Evolutionary conservation across 2,888 invertebrate genomes (phyloP).

Genomic region (Spatulosminthurus flaviceps): DNA sequence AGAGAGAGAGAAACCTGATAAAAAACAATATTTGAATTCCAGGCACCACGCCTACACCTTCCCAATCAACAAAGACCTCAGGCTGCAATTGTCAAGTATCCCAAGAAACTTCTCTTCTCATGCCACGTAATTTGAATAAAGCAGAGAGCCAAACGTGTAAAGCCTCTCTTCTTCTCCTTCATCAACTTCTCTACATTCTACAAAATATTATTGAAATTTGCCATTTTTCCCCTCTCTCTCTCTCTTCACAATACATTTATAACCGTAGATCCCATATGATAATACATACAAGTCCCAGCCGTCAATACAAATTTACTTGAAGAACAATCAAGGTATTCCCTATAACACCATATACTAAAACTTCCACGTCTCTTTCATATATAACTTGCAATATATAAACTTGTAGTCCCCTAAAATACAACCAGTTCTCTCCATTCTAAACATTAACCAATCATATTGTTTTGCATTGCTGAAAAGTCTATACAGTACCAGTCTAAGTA

Average conservation of each 20-base stretch:
- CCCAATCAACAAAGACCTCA: conserved; percentile 14
- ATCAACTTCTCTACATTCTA: too few relatives aligned
- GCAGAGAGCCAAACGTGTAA: background rate
- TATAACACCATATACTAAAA: background rate
- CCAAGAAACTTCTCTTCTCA: background rate
- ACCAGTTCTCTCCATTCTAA: background rate
- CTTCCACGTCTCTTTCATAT: background rate
- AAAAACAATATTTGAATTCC: conserved; percentile 18
- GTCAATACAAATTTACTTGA: conserved; percentile 5
- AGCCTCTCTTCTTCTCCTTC: background rate
- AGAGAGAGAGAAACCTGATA: background rate
- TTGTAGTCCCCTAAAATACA: background rate
- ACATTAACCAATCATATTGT: background rate
- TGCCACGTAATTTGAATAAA: conserved; percentile 12
- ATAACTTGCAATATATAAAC: too few relatives aligned
- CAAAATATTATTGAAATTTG: too few relatives aligned
- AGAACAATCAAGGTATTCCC: background rate
- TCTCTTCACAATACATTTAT: background rate
- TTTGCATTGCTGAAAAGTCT: too few relatives aligned
- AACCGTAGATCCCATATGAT: too few relatives aligned
- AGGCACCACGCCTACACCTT: conserved; percentile 13
- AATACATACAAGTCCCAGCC: background rate
- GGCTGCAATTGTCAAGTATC: background rate
- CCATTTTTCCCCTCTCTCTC: background rate
- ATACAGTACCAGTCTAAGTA: too few relatives aligned